Conservation (phyloP, 2,113 vertebrate species). For the Phylloscopus trochiloides region DNA sequence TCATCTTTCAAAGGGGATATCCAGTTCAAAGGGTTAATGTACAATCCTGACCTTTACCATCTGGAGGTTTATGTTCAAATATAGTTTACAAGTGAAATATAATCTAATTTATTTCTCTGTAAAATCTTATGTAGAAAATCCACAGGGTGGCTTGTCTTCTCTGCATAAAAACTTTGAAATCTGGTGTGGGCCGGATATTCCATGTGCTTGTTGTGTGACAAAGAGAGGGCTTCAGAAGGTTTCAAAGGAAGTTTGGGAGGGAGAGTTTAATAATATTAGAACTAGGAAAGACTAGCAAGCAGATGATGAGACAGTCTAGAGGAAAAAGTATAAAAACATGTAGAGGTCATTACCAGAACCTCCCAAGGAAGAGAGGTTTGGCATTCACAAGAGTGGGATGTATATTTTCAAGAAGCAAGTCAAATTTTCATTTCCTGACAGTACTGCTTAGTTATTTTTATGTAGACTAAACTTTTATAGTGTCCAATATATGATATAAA, state of each 20-base stretch:
- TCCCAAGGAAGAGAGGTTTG: background rate
- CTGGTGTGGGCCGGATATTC: background rate
- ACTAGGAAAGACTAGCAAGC: background rate
- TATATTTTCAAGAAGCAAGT: background rate
- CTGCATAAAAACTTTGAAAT: background rate
- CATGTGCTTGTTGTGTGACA: background rate
- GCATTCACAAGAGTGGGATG: background rate
- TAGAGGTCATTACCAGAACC: background rate
- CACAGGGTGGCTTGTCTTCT: background rate
- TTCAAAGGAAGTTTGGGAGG: background rate
- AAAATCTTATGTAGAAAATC: background rate
- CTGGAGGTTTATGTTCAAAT: conserved; percentile 33
- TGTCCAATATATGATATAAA: background rate
- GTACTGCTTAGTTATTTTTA: background rate
- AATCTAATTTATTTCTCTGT: conserved; percentile 31
- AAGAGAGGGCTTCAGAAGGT: background rate
- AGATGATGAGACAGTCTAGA: background rate
- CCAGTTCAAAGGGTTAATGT: conserved; percentile 49
- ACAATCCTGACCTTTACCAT: conserved; percentile 32
- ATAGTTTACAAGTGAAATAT: conserved; percentile 4
- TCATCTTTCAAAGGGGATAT: conserved; percentile 39
- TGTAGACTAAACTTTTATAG: background rate
- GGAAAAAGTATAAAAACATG: background rate
- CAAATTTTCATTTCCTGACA: background rate
- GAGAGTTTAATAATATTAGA: background rate